Base-by-base conservation (phyloP, 1,140 invertebrate species). In the Coelopa frigida region DNA sequence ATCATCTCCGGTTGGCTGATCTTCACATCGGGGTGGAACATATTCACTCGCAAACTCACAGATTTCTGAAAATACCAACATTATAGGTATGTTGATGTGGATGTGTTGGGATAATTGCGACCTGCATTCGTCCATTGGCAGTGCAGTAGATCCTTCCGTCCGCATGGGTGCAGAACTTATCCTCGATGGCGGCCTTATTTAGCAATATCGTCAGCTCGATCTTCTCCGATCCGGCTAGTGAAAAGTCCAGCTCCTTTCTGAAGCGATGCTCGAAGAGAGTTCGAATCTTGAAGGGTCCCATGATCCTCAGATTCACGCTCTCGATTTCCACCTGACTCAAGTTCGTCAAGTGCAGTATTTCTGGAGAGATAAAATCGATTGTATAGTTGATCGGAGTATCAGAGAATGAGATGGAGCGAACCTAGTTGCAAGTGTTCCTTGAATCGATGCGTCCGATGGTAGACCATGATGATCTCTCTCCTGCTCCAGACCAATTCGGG, bases 241-340 rank as follows among this genome's bases (percentile, higher is more conserved):
- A 7, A 0, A 61, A 17, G 0, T 11, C 3, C 12, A 63, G 36
- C 5, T 54, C 48, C 26, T 53, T 58, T 7, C 48, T 44, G 10
- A 56, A 60, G 0, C 12, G 8, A 18, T 55, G 37, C 36, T 66
- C 62, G 37, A 53, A 66, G 8, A 56, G 44, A 22, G 52, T 53
- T 26, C 61, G 65, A 3, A 66, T 62, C 2, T 46, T 53, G 15
- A 66, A 62, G 0, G 62, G 62, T 5, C 62, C 62, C 0, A 18
- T 4, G 4, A 48, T 51, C 27, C 62, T 51, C 0, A 66, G 40
- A 2, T 3, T 5, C 0, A 62, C 55, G 2, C 44, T 18, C 1
- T 50, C 15, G 4, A 59, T 11, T 1, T 18, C 8, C 18, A 43
- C 7, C n/a, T 45, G 14, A 2, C 27, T 42, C 7, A 24, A n/a